These are phyloP conservation scores for Lamprotornis superbus DNA, from an alignment of 2,113 vertebrate genomes.

Conservation along the genomic window DNA sequence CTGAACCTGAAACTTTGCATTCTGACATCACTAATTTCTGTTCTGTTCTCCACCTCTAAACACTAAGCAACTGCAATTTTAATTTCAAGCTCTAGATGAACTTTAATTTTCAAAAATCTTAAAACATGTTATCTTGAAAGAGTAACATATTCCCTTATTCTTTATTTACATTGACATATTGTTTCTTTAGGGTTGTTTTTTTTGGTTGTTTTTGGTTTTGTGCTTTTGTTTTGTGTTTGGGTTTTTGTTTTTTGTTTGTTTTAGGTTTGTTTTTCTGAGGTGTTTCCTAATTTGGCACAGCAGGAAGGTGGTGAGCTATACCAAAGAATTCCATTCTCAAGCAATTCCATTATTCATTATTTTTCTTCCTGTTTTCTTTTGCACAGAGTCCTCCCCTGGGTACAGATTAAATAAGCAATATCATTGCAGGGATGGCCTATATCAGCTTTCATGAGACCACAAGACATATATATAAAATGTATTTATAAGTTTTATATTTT, in stretches of 20 bases:
- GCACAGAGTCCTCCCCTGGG: background rate
- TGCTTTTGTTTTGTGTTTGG: background rate
- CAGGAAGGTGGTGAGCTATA: background rate
- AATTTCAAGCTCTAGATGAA: background rate
- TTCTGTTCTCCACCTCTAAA: background rate
- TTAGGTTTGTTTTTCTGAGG: background rate
- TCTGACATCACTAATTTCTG: background rate
- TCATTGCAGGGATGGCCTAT: background rate
- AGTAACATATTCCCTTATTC: background rate
- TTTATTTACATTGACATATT: background rate
- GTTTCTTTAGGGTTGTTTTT: background rate
- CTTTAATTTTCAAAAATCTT: background rate
- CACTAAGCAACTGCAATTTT: background rate
- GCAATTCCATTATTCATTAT: background rate
- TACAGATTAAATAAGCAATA: background rate
- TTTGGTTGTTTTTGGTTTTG: background rate
- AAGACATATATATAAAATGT: background rate
- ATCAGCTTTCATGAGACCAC: background rate
- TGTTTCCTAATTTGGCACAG: background rate
- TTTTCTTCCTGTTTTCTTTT: background rate
- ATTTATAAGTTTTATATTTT: background rate
- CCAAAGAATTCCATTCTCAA: background rate
- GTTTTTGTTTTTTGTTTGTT: background rate
- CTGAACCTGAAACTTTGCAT: background rate
- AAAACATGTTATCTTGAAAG: background rate